These are phyloP conservation scores for Pedetes capensis DNA, from an alignment of 2,113 vertebrate species.

Conservation along the genomic window DNA sequence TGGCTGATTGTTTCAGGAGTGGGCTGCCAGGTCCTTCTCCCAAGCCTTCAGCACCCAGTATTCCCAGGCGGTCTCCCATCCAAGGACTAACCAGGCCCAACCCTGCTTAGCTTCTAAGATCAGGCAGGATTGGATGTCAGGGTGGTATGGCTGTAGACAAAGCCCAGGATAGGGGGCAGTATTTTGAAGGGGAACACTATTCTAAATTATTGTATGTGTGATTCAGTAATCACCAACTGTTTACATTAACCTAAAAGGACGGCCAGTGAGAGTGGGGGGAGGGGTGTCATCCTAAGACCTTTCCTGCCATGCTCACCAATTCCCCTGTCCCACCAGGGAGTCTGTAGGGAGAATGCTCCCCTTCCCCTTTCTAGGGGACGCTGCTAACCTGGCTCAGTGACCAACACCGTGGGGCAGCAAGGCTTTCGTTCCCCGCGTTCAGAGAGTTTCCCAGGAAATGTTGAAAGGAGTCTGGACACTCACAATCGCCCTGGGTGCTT, in stretches of 20 bases:
- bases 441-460: background rate
- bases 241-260: background rate
- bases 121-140: no score
- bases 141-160: no score
- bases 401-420: background rate
- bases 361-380: background rate
- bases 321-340: rapidly evolving
- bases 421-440: no score
- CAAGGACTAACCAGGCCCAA: no score
- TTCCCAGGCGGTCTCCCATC: no score
- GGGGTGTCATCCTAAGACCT: background rate
- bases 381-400: background rate
- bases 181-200: background rate
- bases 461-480: background rate
- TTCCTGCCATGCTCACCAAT: background rate
- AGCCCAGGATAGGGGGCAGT: no score
- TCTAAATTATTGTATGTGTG: rapidly evolving
- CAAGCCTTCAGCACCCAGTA: no score
- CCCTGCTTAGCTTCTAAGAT: no score
- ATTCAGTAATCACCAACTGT: background rate
- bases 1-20: no score
- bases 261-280: background rate
- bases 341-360: no score
- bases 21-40: no score
- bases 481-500: background rate